A percentile compares a stretch with the other conserved stretches of the same genome.
Conservation (phyloP, 2,113 vertebrate genomes). For the Prolemur simus region DNA sequence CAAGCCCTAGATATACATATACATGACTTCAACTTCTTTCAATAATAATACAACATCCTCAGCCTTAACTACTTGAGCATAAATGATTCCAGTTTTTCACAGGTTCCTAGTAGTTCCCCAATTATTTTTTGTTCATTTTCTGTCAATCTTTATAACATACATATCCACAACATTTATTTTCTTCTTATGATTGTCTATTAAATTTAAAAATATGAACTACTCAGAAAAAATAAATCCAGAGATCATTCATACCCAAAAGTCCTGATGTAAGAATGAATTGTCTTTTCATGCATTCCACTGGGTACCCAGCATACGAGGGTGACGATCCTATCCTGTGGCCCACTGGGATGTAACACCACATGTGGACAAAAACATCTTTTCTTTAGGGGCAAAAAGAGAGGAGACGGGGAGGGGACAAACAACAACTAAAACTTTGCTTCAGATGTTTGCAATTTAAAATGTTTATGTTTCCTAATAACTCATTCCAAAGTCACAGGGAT, state of each 20-base stretch:
- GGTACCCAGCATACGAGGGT: neutral
- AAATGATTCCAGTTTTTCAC: neutral
- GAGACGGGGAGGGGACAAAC: neutral
- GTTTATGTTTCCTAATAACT: conserved; percentile 59
- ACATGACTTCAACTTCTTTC: neutral
- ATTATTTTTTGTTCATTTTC: conserved; percentile 2
- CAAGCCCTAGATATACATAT: neutral
- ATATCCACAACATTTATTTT: neutral
- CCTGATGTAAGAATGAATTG: neutral
- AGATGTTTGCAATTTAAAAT: conserved; percentile 50
- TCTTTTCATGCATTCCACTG: neutral
- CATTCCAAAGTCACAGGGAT: neutral
- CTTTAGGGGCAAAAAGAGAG: neutral
- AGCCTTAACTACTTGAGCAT: neutral
- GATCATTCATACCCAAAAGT: neutral
- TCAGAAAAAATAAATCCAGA: neutral
- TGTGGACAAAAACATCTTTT: neutral
- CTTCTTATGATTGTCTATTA: neutral
- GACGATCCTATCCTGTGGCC: neutral
- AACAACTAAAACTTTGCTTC: conserved; percentile 31
- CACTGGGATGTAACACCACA: neutral
- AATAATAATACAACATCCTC: neutral
- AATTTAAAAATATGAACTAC: neutral
- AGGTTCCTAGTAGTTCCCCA: neutral
- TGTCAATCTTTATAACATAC: neutral